A percentile compares a stretch with the other conserved stretches of the same genome.
These are phyloP conservation scores for Drosophila melanosoma DNA, from an alignment of 2,888 invertebrate species.

Conservation along the genomic window DNA sequence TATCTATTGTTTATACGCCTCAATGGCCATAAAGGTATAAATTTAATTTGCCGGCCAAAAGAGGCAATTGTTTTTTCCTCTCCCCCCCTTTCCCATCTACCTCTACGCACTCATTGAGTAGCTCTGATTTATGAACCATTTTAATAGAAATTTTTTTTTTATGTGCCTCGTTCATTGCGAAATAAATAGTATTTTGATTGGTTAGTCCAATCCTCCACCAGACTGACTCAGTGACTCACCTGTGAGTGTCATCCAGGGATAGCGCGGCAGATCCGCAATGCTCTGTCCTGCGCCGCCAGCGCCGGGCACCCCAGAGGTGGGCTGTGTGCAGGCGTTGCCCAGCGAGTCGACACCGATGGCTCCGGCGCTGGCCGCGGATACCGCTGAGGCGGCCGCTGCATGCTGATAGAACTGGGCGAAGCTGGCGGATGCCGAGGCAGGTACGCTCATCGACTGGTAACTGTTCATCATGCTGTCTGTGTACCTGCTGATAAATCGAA, in stretches of 20 bases:
- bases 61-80: constrained; percentile 17
- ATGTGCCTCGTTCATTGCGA: constrained; percentile 34
- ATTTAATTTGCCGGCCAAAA: constrained; percentile 61
- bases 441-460: constrained; percentile 85
- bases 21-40: constrained; percentile 71
- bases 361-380: constrained; percentile 91
- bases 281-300: constrained; percentile 90
- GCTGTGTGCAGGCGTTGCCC: constrained; percentile 92
- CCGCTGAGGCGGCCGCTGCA: constrained; percentile 88
- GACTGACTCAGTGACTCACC: constrained; percentile 86
- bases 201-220: neutral
- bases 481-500: constrained; percentile 81
- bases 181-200: constrained; percentile 26
- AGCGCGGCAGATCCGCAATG: constrained; percentile 95
- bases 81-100: neutral
- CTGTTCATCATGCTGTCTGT: constrained; percentile 85
- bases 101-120: constrained; percentile 14
- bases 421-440: constrained; percentile 85
- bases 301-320: constrained; percentile 87
- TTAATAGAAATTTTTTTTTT: constrained; percentile 56
- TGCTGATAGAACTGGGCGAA: constrained; percentile 96
- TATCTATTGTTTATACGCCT: constrained; percentile 79
- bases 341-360: constrained; percentile 91
- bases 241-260: constrained; percentile 98
- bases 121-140: constrained; percentile 63